Evolutionary conservation across 1,140 invertebrate genomes (phyloP), one percentile per base, ranked within the genome.

Genomic region (Ceratosolen solmsi): DNA sequence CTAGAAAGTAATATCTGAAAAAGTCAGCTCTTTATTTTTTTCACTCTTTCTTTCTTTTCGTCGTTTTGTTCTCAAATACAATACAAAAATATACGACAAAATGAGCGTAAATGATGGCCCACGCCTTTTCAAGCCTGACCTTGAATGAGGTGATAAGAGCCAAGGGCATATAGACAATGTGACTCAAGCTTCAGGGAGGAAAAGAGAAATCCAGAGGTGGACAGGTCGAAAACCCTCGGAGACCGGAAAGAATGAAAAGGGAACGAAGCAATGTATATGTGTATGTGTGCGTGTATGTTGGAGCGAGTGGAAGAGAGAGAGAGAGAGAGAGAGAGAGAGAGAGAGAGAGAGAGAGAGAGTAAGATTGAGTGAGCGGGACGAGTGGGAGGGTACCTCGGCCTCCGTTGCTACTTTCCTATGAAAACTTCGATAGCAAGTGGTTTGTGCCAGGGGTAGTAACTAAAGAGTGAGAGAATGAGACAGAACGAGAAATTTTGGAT

Each of bases 401-500:
- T 1, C 51, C 30, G 70, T 13, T 41, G 33, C 65, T 36, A 38
- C 65, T 63, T 41, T 33, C 33, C 36, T 41, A 9, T 5, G 41
- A 41, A 25, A 30, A 33, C 51, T 30, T 30, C 13, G 36, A 49
- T 27, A 60, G 54, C 51, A 60, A 58, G 54, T 73, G 30, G 46
- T 70, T 51, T 70, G 20, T 33, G 20, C 20, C 33, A 41, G 27
- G n/a, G 33, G 4, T 68, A 68, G 63, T 51, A 2, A 38, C 7
- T 15, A 4, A 41, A 36, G 63, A 30, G 82, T 58, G 72, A 27
- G 77, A 60, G 75, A 46, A 17, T 25, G 54, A 46, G 38, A 49
- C 80, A 84, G 82, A 84, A n/a, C n/a, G 85, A 85, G 85, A 86
- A 89, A 85, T 87, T 89, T 89, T 81, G 86, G 86, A 91, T 91